A percentile compares a stretch with the other conserved stretches of the same genome.
These are phyloP conservation scores for Lagopus leucura DNA, from an alignment of 2,113 vertebrate species.

Conservation along the genomic window DNA sequence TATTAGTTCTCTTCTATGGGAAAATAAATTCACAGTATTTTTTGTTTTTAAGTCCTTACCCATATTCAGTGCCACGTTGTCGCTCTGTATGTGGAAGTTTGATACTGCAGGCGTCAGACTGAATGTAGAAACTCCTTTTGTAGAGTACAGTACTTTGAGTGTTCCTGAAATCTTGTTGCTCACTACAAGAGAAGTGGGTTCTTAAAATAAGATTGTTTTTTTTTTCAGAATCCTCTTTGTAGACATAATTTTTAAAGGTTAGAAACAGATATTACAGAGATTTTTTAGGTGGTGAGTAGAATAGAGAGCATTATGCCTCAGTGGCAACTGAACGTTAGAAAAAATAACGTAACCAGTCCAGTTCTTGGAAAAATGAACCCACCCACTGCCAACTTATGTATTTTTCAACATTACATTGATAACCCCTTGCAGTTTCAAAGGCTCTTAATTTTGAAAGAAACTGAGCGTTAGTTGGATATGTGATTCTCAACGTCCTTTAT, in stretches of 20 bases:
- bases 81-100: conserved; percentile 16
- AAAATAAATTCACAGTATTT: not conserved
- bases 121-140: conserved; percentile 3
- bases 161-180: conserved; percentile 9
- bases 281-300: not conserved
- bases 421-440: not conserved
- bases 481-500: not conserved
- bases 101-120: not conserved
- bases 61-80: not conserved
- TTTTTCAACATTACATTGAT: not conserved
- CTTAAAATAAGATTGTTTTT: not conserved
- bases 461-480: not conserved
- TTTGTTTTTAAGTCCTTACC: conserved; percentile 1
- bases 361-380: not conserved
- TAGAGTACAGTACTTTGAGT: not conserved
- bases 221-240: not conserved
- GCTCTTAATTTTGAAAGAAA: conserved; percentile 22
- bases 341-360: not conserved
- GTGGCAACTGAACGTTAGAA: not conserved
- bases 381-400: not conserved
- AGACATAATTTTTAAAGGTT: not conserved
- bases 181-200: not conserved
- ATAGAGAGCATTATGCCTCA: not conserved
- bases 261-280: not conserved
- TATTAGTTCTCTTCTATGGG: not conserved